Conservation (phyloP, 2,113 vertebrate species). For the Tenebrosternarchus preto region DNA sequence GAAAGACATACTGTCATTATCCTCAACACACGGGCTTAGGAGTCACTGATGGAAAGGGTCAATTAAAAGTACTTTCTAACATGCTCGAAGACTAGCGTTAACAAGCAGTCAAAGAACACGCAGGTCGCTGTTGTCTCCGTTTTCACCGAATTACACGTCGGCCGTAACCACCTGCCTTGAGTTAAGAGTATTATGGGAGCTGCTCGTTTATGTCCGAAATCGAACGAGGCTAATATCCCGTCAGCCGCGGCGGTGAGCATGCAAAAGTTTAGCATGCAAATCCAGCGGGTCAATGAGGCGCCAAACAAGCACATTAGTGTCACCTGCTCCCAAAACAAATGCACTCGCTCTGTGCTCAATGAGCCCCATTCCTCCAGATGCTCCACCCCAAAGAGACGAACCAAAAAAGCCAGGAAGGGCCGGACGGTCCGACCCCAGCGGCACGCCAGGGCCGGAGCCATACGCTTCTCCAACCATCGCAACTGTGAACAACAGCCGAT, state of each 20-base stretch:
- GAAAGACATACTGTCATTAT: slow-evolving; percentile 19
- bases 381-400: not conserved
- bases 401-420: not conserved
- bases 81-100: not conserved
- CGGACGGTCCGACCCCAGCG: slow-evolving; percentile 16
- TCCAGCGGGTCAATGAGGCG: slow-evolving; percentile 51
- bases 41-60: slow-evolving; percentile 15
- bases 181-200: slow-evolving; percentile 40
- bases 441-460: slow-evolving; percentile 19
- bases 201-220: slow-evolving; percentile 15
- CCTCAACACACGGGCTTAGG: not conserved
- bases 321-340: slow-evolving; percentile 47
- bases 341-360: not conserved
- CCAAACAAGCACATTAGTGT: slow-evolving; percentile 54
- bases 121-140: not conserved
- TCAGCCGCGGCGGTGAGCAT: slow-evolving; percentile 37
- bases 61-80: slow-evolving; percentile 2
- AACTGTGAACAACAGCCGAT: slow-evolving; percentile 38
- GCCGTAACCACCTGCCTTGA: slow-evolving; percentile 8
- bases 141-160: not conserved
- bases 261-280: slow-evolving; percentile 56
- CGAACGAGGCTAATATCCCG: slow-evolving; percentile 37
- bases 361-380: slow-evolving; percentile 9
- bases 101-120: slow-evolving; percentile 3
- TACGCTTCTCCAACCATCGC: slow-evolving; percentile 31